Evolutionary conservation across 2,113 vertebrate species (phyloP).

Genomic region (Prochilodus magdalenae): DNA sequence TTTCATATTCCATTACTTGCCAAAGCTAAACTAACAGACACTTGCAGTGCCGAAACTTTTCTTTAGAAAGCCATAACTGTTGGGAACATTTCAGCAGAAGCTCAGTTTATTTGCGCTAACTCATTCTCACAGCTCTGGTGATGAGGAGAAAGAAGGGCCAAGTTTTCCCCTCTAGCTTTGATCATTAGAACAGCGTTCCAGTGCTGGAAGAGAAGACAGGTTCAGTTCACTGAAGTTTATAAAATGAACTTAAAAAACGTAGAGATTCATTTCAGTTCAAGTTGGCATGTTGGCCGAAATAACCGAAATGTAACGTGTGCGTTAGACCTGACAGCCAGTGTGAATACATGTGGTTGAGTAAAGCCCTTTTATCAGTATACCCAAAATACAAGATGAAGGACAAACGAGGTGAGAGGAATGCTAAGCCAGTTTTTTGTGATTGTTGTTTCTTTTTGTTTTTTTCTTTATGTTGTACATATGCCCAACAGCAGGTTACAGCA

Average conservation of each 20-base stretch:
- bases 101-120: conserved; percentile 12
- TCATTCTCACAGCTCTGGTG: conserved; percentile 7
- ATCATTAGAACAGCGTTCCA: background rate
- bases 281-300: background rate
- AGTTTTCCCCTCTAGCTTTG: background rate
- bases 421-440: conserved; percentile 20
- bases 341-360: conserved; percentile 15
- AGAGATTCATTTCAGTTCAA: background rate
- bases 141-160: background rate
- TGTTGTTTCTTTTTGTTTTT: no score
- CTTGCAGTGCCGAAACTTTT: conserved; percentile 40
- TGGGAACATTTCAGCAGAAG: conserved; percentile 32
- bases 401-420: conserved; percentile 13
- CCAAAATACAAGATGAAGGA: conserved; percentile 16
- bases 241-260: no score
- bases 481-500: background rate
- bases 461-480: background rate
- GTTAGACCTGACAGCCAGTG: background rate
- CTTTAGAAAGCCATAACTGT: conserved; percentile 51
- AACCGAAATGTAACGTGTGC: background rate
- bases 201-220: background rate
- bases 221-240: background rate
- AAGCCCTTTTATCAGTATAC: background rate
- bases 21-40: conserved; percentile 51
- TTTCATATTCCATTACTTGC: conserved; percentile 54